Evolutionary conservation across 2,113 vertebrate genomes (phyloP).

Genomic region (Ornithorhynchus anatinus): DNA sequence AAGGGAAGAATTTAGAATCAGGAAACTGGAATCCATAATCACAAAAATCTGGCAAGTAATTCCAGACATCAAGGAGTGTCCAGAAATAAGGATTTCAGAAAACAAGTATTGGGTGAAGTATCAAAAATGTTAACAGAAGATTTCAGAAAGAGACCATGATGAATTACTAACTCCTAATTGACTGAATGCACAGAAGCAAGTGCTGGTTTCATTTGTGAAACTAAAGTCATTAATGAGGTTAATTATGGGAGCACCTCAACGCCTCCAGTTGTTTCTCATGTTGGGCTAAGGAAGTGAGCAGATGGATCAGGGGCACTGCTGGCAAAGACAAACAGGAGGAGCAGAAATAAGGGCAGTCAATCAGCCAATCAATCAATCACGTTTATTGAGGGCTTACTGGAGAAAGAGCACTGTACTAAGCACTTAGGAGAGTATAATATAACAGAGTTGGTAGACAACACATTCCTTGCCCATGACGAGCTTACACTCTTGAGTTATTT

Average conservation of each 20-base stretch:
- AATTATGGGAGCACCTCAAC: constrained; percentile 60
- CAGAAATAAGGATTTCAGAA: constrained; percentile 11
- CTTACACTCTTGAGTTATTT: constrained; percentile 64
- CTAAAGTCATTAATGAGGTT: constrained; percentile 69
- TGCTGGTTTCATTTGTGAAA: constrained; percentile 51
- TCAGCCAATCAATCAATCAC: no score
- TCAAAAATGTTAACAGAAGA: constrained; percentile 66
- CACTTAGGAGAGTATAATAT: no score
- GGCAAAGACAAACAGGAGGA: constrained; percentile 50
- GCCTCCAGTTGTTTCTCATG: constrained; percentile 57
- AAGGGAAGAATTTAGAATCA: no score
- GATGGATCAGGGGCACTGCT: constrained; percentile 70
- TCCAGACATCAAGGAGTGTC: constrained; percentile 11
- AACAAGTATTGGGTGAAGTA: constrained; percentile 57
- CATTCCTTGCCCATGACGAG: no score
- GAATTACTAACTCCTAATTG: constrained; percentile 63
- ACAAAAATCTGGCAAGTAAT: no score
- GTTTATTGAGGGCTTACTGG: no score
- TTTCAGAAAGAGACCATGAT: constrained; percentile 57
- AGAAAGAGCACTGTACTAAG: no score
- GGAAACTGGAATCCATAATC: no score
- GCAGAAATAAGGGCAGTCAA: no score
- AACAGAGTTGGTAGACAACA: no score
- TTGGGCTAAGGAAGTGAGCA: constrained; percentile 60
- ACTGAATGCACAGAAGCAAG: constrained; percentile 46